Base-by-base conservation (phyloP, 2,113 vertebrate species). In the Amphiprion percula region DNA sequence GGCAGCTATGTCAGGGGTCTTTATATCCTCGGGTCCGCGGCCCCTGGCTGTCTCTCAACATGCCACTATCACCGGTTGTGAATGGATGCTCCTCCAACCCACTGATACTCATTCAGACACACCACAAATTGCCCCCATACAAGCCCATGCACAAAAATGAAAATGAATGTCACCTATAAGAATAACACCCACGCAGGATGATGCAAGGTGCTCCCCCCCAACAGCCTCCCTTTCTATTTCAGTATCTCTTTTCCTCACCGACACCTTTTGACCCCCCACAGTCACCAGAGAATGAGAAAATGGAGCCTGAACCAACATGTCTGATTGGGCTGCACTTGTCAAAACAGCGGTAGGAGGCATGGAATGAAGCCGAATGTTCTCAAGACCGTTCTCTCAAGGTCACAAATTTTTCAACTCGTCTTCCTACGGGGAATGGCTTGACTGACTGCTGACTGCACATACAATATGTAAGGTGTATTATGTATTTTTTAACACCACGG, bases 291-390 rank as follows among this genome's bases (percentile, higher is more conserved):
- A 89, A 82, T 76, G 81, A 90, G 66, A 81, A 82, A 87, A 86
- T 74, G 54, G 64, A 85, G 83, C 65, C 82, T 83, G 78, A 90
- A 81, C 81, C 82, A 84, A 88, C 83, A 88, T 81, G 86, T 89
- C 87, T 89, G 84, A 88, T 86, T 91, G 82, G 87, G 76, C 82
- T 80, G 74, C 68, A 91, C 78, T 89, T 90, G 87, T 89, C 88
- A 91, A 89, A 90, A 88, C 79, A 90, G 77, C 84, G 83, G 68
- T 71, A 74, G 76, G 70, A 89, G 80, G 76, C 60, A 82, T 66
- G 49, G 75, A 80, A 77, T 87, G 76, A 88, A 86, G 82, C 69
- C 30, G 63, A 83, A 87, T 85, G 87, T 79, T 88, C 77, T 80
- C 65, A 81, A 75, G 88, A 78, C 76, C 82, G 49, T 78, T 87